Evolutionary conservation across 2,113 vertebrate genomes (phyloP).

Genomic region (Phaetusa simplex): DNA sequence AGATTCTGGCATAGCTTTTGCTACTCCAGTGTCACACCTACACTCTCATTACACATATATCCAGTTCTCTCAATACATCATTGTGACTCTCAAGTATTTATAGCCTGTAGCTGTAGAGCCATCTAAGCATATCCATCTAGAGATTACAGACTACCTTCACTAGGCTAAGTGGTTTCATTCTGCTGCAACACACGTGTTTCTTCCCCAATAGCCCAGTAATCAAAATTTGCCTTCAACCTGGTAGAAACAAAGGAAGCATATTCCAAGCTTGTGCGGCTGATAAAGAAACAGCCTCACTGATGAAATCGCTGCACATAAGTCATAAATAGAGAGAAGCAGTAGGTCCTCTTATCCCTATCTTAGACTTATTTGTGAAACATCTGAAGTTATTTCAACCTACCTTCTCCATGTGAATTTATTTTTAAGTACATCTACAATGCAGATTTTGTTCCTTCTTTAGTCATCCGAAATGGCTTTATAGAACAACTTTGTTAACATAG

Average conservation of each 20-base stretch:
- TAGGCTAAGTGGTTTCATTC: background rate
- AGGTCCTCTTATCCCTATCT: background rate
- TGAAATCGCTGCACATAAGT: background rate
- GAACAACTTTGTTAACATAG: background rate
- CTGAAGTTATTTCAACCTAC: background rate
- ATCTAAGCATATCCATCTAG: background rate
- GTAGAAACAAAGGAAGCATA: background rate
- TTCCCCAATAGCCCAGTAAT: background rate
- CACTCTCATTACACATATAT: background rate
- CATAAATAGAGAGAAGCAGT: background rate
- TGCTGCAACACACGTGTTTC: background rate
- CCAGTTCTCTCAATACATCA: background rate
- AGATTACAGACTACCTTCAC: background rate
- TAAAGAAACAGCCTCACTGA: background rate
- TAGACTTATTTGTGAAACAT: background rate
- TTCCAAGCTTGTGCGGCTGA: background rate
- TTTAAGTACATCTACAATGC: background rate
- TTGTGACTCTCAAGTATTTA: background rate
- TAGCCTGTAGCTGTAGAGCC: background rate
- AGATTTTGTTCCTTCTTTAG: background rate
- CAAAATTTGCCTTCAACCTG: background rate
- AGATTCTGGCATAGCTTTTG: background rate
- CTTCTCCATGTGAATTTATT: background rate
- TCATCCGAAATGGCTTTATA: background rate
- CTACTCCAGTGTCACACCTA: background rate